These are phyloP conservation scores for Neotoxoptera formosana DNA, from an alignment of 1,140 invertebrate species.

Conservation along the genomic window DNA sequence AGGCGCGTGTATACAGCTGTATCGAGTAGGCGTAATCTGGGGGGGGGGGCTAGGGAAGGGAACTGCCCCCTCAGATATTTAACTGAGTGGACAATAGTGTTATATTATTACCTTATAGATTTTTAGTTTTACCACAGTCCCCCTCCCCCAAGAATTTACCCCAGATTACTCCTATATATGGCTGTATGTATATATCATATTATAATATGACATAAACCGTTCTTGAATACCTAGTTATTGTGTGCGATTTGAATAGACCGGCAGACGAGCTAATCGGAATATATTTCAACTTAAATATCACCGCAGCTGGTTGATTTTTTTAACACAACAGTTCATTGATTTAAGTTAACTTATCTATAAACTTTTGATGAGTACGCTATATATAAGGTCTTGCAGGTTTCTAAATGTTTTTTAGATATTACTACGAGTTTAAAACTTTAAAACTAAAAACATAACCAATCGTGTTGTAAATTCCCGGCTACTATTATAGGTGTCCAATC, in stretches of 20 bases:
- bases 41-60: no score
- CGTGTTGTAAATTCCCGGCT: neutral
- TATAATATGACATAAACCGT: neutral
- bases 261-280: neutral
- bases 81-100: no score
- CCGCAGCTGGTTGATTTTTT: neutral
- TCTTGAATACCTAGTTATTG: no score
- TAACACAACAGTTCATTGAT: neutral
- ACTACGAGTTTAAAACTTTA: neutral
- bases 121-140: no score
- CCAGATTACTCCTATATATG: no score
- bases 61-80: no score
- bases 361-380: constrained; percentile 1
- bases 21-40: no score
- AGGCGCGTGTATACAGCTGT: no score
- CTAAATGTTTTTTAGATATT: neutral
- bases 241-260: neutral
- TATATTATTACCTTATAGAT: no score
- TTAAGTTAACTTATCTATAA: constrained; percentile 14
- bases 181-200: neutral
- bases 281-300: constrained; percentile 13
- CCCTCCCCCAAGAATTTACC: no score
- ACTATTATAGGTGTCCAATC: neutral
- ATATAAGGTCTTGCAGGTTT: neutral
- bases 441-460: neutral